A percentile compares a stretch with the other conserved stretches of the same genome.
Conservation (phyloP, 2,888 invertebrate genomes). For the Amphipoea lucens region DNA sequence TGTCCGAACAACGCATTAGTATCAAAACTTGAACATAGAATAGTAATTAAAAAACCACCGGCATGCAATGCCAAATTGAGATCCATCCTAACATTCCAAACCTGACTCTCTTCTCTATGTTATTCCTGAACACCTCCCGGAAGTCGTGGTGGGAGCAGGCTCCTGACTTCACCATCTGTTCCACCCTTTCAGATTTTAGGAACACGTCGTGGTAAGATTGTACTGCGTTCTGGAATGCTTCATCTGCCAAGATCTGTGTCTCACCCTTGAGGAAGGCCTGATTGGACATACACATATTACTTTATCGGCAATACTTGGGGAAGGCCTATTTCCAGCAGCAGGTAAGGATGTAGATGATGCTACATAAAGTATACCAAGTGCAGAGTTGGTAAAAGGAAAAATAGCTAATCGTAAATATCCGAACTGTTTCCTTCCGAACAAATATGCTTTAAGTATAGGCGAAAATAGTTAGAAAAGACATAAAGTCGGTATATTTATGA, state of each 20-base stretch:
- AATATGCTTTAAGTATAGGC: conserved; percentile 16
- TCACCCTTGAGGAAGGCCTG: conserved; percentile 99
- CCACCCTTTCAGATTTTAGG: conserved; percentile 98
- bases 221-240: conserved; percentile 99
- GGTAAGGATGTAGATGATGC: not conserved
- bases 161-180: conserved; percentile 99
- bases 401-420: not conserved
- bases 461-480: conserved; percentile 25
- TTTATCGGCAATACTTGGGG: not conserved
- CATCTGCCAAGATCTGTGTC: conserved; percentile 99
- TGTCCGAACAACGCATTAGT: not conserved
- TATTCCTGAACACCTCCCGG: conserved; percentile 98
- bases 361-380: not conserved
- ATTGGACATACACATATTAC: conserved; percentile 4
- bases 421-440: conserved; percentile 2
- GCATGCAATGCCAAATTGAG: conserved; percentile 56
- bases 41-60: conserved; percentile 21
- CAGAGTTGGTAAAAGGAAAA: not conserved
- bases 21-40: conserved; percentile 7
- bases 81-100: conserved; percentile 77
- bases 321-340: not conserved
- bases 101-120: conserved; percentile 99
- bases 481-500: conserved; percentile 39
- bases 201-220: conserved; percentile 99
- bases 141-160: conserved; percentile 99